These are phyloP conservation scores for Chironomus tentans DNA, from an alignment of 2,888 invertebrate genomes.

Conservation along the genomic window DNA sequence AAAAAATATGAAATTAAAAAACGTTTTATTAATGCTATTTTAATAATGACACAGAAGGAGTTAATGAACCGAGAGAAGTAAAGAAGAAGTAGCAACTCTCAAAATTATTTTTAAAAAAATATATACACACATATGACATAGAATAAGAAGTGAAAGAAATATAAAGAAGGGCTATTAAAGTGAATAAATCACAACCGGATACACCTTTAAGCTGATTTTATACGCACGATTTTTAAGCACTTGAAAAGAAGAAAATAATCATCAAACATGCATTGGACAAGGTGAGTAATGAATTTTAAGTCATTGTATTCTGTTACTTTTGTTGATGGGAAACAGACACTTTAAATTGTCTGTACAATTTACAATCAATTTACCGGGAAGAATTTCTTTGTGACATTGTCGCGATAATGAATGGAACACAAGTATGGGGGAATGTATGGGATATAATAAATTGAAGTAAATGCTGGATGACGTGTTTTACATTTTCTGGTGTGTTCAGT, in stretches of 20 bases:
- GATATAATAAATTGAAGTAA: no score
- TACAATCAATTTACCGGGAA: no score
- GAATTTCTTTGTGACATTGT: no score
- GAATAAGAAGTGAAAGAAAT: not conserved
- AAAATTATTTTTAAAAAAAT: no score
- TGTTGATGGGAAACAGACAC: no score
- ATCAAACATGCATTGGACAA: constrained; percentile 20
- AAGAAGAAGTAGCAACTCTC: not conserved
- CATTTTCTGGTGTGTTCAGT: no score
- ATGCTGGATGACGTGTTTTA: no score
- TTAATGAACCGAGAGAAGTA: constrained; percentile 10
- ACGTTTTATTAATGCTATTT: constrained; percentile 25
- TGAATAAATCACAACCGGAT: constrained; percentile 26
- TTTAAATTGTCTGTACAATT: no score
- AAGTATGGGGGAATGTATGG: no score
- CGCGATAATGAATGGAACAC: no score
- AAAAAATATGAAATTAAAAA: constrained; percentile 19
- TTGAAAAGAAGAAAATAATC: not conserved
- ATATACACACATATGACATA: not conserved
- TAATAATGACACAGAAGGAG: constrained; percentile 21
- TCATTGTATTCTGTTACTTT: not conserved
- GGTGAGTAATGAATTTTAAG: constrained; percentile 7
- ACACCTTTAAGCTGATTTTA: constrained; percentile 2
- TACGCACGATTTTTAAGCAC: not conserved
- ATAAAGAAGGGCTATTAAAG: not conserved